Evolutionary conservation across 2,113 vertebrate species (phyloP), one percentile per base, ranked within the genome.

Genomic region (Halichoerus grypus): DNA sequence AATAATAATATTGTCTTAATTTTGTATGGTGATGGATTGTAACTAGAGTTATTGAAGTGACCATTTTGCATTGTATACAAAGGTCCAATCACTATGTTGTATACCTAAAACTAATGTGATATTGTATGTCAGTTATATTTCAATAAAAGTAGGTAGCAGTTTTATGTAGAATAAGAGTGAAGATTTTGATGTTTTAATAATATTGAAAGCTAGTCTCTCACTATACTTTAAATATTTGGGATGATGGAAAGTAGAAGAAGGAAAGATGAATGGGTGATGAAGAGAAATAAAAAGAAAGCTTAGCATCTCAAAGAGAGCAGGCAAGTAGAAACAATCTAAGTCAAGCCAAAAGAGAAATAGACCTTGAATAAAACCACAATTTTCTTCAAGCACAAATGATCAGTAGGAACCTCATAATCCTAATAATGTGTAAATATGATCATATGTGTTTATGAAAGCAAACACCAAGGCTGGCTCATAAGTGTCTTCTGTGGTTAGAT

Each of bases 241-340:
- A 51, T 93, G 12, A 80, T 24, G 12, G 18, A 83, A 97, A 88
- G 53, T 16, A 91, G 67, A 63, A 84, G 88, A 91, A 79, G 7
- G 22, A 36, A 55, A 91, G 88, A 57, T 59, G 42, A 67, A 63
- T 53, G 39, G 51, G 26, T 49, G 80, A 87, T 63, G 13, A 84
- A 88, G 46, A 92, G 61, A 93, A 97, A 83, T 26, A 86, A 84
- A 21, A 90, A 93, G 53, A 91, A 92, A 51, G 3, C 31, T 82
- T 96, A 82, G 33, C 71, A 46, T 81, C 42, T 95, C 61, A 90
- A 80, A 84, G 63, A 91, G 69, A 55, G 61, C 7, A 92, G 53
- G 77, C 77, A 89, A 96, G 13, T 39, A 76, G 42, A 93, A 97
- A 96, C 83, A 92, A 97, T 42, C 69, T 36, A 97, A 97, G 96